phyloP scores from a whole-genome alignment of 2,113 vertebrate genomes.

The Microcebus murinus region DNA sequence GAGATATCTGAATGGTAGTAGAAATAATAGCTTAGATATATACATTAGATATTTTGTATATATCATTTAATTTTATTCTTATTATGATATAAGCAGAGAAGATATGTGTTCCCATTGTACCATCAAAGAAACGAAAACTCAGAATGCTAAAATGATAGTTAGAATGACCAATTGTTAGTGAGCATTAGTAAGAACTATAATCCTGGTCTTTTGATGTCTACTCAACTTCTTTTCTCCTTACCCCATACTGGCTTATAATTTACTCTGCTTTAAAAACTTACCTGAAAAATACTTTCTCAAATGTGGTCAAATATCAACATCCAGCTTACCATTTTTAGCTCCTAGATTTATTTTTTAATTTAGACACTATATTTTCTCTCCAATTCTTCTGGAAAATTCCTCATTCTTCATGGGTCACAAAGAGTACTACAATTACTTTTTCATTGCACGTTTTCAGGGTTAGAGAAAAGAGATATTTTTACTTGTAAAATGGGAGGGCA shows the following conservation, averaged over 20 bases:
- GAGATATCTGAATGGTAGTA: neutral
- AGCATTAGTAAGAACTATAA: neutral
- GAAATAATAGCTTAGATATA: neutral
- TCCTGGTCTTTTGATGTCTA: neutral
- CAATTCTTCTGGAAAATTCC: neutral
- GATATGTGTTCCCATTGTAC: neutral
- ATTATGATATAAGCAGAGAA: neutral
- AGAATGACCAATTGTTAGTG: neutral
- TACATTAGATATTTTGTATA: neutral
- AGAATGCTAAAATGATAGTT: neutral
- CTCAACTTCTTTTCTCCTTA: neutral
- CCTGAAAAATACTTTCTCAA: neutral
- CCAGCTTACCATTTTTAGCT: neutral
- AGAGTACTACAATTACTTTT: neutral
- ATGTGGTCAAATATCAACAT: neutral
- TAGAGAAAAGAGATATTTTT: neutral
- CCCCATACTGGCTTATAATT: fast-evolving
- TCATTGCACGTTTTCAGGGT: neutral
- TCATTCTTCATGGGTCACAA: neutral
- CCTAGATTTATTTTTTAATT: neutral
- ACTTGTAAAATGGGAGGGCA: neutral
- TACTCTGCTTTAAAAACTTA: neutral
- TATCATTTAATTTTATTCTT: neutral
- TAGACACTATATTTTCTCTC: neutral
- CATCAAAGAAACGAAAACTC: neutral